Percentiles rank a stretch among this genome's conserved stretches.
Conservation (phyloP, 2,113 vertebrate species). For the Nymphicus hollandicus region DNA sequence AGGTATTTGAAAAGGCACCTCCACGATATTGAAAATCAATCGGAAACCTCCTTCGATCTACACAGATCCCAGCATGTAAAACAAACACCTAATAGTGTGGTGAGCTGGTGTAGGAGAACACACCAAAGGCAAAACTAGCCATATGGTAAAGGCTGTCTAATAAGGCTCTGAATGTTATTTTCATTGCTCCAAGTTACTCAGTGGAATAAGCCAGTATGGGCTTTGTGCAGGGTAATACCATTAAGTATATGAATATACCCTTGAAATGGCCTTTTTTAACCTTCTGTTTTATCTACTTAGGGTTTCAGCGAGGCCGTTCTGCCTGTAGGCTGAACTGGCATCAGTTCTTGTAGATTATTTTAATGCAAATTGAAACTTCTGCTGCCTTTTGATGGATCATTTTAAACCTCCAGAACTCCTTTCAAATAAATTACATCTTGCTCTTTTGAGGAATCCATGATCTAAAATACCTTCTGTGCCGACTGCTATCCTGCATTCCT, state of each 20-base stretch:
- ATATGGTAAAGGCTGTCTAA: conserved; percentile 8
- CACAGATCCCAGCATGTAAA: not conserved
- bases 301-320: not conserved
- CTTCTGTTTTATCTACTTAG: not conserved
- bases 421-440: not conserved
- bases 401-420: not conserved
- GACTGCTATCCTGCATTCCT: not conserved
- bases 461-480: not conserved
- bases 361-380: conserved; percentile 12
- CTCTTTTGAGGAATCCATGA: not conserved
- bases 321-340: not conserved
- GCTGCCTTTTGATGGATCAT: not conserved
- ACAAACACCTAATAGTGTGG: not conserved
- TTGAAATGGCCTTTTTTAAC: not conserved
- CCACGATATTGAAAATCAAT: not conserved
- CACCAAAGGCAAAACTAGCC: conserved; percentile 5
- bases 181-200: conserved; percentile 37
- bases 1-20: not conserved
- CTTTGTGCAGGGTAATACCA: conserved; percentile 30
- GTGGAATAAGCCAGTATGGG: conserved; percentile 26
- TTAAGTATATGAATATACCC: not conserved
- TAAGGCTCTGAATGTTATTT: conserved; percentile 50
- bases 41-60: not conserved
- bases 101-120: not conserved
- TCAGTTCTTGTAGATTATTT: not conserved